phyloP scores from a whole-genome alignment of 2,888 invertebrate species.

The Drosophila mettleri region DNA sequence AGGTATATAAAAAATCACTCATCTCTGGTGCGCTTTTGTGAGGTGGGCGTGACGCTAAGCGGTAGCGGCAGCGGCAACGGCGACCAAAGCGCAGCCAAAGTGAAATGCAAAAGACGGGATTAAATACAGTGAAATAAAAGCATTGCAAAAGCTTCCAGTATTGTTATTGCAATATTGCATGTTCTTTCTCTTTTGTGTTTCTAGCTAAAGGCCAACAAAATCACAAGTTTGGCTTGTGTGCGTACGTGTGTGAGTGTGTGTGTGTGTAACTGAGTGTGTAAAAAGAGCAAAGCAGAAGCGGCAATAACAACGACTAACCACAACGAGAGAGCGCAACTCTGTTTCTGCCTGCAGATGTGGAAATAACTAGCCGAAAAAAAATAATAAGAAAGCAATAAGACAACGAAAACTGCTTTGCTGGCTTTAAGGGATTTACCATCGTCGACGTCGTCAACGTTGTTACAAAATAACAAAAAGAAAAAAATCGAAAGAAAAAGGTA shows the following conservation, averaged over 20 bases:
- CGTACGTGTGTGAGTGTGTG: constrained; percentile 23
- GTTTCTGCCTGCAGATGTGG: constrained; percentile 49
- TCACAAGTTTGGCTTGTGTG: constrained; percentile 31
- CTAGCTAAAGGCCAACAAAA: constrained; percentile 50
- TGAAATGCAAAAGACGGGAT: constrained; percentile 53
- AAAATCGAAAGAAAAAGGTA: constrained; percentile 54
- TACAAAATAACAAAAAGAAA: constrained; percentile 1
- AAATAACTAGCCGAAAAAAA: constrained; percentile 41
- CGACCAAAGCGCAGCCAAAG: constrained; percentile 47
- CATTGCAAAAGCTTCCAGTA: constrained; percentile 22
- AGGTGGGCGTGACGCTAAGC: constrained; percentile 52
- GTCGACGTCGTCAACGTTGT: constrained; percentile 21
- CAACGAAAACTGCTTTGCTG: constrained; percentile 43
- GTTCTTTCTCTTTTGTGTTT: constrained; percentile 53
- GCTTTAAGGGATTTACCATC: constrained; percentile 44
- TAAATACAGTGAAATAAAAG: constrained; percentile 48
- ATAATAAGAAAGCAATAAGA: constrained; percentile 48
- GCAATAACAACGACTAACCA: constrained; percentile 32
- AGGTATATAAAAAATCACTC: constrained; percentile 30
- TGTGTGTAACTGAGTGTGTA: constrained; percentile 11
- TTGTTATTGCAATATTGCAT: constrained; percentile 48
- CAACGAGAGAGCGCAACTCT: constrained; percentile 43
- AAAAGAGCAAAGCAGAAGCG: constrained; percentile 34
- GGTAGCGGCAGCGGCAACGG: constrained; percentile 13
- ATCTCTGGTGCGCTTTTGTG: constrained; percentile 47